Conservation (phyloP, 2,888 invertebrate species). For the Endotricha flammealis region DNA sequence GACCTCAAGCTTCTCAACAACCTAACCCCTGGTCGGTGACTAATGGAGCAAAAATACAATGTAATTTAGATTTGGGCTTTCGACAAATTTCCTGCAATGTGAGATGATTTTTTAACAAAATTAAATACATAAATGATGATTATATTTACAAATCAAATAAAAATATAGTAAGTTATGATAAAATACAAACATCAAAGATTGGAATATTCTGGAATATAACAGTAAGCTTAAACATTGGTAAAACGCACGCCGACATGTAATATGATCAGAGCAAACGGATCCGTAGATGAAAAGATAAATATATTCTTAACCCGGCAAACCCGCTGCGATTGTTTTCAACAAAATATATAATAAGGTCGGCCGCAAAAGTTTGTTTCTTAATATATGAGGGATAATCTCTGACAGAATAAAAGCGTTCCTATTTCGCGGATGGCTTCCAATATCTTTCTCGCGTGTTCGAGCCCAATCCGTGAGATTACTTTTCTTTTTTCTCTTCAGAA, state of each 20-base stretch:
- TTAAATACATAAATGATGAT: too few species aligned
- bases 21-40: conserved; percentile 3
- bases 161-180: too few species aligned
- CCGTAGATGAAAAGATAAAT: conserved; percentile 4
- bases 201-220: too few species aligned
- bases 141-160: too few species aligned
- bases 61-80: conserved; percentile 5
- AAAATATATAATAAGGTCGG: conserved; percentile 14
- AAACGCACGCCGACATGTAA: background rate
- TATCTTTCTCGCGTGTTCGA: conserved; percentile 59
- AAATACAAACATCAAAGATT: too few species aligned
- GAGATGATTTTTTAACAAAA: too few species aligned
- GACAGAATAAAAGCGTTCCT: conserved; percentile 44
- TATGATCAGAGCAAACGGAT: background rate
- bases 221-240: background rate
- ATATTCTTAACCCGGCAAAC: conserved; percentile 7
- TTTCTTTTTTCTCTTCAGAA: conserved; percentile 44
- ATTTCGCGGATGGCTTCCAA: conserved; percentile 52
- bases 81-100: background rate
- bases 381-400: conserved; percentile 41
- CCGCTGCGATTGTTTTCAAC: conserved; percentile 12
- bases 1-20: conserved; percentile 1
- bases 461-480: conserved; percentile 54
- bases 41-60: conserved; percentile 4
- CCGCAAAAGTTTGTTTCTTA: conserved; percentile 33